Conservation (phyloP, 2,113 vertebrate genomes). For the Gnathonemus longibarbis region DNA sequence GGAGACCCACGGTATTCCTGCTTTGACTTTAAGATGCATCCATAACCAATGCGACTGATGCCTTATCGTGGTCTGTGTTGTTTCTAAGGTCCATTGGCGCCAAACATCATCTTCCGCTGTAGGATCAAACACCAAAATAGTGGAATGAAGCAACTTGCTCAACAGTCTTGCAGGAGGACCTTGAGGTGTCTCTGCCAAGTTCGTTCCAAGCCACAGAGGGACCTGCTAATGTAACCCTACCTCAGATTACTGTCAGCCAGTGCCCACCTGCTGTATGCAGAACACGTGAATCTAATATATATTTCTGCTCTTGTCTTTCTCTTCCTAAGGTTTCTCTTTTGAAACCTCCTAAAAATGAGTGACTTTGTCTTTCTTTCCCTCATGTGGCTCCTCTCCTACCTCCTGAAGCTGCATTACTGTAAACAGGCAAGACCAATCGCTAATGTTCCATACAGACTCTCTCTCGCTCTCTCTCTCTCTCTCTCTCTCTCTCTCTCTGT, state of each 20-base stretch:
- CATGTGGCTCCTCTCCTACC: neutral
- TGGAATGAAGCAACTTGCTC: neutral
- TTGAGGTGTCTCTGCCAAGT: neutral
- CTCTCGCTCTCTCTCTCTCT: neutral
- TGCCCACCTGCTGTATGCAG: neutral
- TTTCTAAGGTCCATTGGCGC: neutral
- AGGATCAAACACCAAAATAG: neutral
- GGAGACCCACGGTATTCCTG: neutral
- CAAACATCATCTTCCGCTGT: neutral
- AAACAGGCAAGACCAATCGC: constrained; percentile 17
- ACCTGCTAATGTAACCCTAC: neutral
- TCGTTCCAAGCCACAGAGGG: neutral
- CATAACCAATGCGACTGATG: neutral
- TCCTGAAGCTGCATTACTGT: constrained; percentile 11
- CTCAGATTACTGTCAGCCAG: neutral
- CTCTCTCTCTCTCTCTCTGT: neutral
- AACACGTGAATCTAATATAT: neutral
- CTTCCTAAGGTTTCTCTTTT: neutral
- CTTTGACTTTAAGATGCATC: neutral
- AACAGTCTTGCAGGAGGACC: neutral
- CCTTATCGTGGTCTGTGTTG: neutral
- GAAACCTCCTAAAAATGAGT: neutral
- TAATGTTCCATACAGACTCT: constrained; percentile 14
- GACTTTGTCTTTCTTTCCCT: constrained; percentile 1
- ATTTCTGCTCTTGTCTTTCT: neutral